Base-by-base conservation (phyloP, 1,140 invertebrate genomes). In the Aphaenogaster rudis region DNA sequence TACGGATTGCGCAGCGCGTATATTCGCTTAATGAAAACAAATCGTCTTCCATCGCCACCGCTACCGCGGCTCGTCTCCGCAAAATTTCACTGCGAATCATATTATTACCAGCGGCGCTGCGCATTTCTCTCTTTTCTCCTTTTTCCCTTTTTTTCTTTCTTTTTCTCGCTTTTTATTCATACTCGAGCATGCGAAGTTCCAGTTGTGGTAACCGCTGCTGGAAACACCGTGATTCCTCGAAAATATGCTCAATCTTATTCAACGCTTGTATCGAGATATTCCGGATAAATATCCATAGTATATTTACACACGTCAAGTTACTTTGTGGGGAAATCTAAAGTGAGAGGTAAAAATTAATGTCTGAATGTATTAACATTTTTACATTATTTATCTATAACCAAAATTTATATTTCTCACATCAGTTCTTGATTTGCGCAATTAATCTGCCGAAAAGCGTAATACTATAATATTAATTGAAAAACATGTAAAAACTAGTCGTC, bases 1-100 rank as follows among this genome's bases (percentile, higher is more conserved):
- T 77, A 64, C 81, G 82, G 74, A 86, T 86, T 86, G 82, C 61
- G 76, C 82, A 67, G 82, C 76, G 82, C 82, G 42, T 84, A 84
- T 76, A 86, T 66, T 79, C 76, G 59, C 61, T 66, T 86, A 66
- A 86, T 79, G 82, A 86, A 86, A 86, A 86, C 82, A 86, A 86
- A 84, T 84, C 61, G 74, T 79, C 48, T 79, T 66, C 74, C 59
- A 45, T 64, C 48, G 33, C 21, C n/a, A 42, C 33, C 52, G 42
- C 69, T 45, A 8, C 57, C 28, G 45, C 11, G 57, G 15, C 13
- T 28, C 52, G 54, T 50, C 54, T 50, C 39, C 42, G 69, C 69
- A 45, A 76, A 61, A 84, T 84, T 84, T 84, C 54, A 50, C 54
- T 17, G 54, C 13, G 48, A 84, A 76, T 50, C 54, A 57, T 48